Evolutionary conservation across 2,113 vertebrate genomes (phyloP), one percentile per base, ranked within the genome.

Genomic region (Eubucco bourcierii): DNA sequence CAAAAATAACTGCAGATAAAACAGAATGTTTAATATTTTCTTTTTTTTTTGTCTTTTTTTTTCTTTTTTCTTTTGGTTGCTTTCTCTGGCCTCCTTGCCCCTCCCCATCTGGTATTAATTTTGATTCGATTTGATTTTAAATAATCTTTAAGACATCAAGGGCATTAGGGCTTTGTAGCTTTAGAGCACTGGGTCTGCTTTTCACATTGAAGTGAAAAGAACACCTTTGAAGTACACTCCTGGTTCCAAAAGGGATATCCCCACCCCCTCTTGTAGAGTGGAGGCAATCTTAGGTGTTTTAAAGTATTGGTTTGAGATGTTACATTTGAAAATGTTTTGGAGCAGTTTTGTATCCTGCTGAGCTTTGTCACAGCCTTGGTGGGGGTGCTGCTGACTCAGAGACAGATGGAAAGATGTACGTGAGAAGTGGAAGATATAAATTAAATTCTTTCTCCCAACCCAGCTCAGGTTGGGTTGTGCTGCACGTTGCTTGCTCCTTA

Each of bases 1-100:
- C 96, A 95, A 94, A 96, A 95, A 88, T 95, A 96, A 96, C 95
- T 94, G 79, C 73, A 91, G 95, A 92, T 93, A 95, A 96, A 96
- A 82, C 12, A 75, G 81, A 90, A 91, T 79, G 44, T 37, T 37
- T 87, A 88, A 29, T 39, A 39, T 39, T 39, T 39, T 39, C 37
- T 39, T 39, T 81, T 27, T 55, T 82, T 94, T 93, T 27, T n/a
- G n/a, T n/a, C n/a, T n/a, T n/a, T 39, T 39, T 81, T 27, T 55
- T 82, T 94, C 91, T 27, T 55, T 84, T 91, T 93, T 80, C 72
- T 90, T 87, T 44, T 44, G 5, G 14, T 44, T 58, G 3, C 44
- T 90, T 92, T 72, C 72, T 85, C 90, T 95, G 91, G 95, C 87
- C 66, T 94, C 73, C 55, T 80, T 94, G 90, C 92, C 75, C 90